Percentiles rank a stretch among this genome's conserved stretches.
Evolutionary conservation across 1,140 invertebrate species (phyloP).

Genomic region (Phymorhynchus buccinoides): DNA sequence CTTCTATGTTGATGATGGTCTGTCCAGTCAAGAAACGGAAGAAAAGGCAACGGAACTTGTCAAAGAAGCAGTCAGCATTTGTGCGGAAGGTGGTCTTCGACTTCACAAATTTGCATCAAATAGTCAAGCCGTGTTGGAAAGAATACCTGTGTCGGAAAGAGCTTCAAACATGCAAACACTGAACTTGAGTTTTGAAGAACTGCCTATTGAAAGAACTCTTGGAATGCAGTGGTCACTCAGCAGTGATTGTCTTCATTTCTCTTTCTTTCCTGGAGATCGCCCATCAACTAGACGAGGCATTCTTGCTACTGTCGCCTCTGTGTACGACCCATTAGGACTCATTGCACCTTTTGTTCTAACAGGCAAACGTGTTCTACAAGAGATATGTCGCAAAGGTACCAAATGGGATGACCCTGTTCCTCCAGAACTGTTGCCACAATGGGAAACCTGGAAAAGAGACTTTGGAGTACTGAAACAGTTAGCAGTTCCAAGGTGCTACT

Average conservation of each 20-base stretch:
- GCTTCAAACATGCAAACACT: slow-evolving; percentile 34
- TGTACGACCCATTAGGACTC: slow-evolving; percentile 23
- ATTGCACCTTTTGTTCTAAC: slow-evolving; percentile 22
- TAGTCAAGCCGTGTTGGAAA: slow-evolving; percentile 41
- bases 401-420: slow-evolving; percentile 27
- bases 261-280: slow-evolving; percentile 9
- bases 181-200: slow-evolving; percentile 37
- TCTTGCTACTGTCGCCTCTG: slow-evolving; percentile 37
- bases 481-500: slow-evolving; percentile 44
- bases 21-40: slow-evolving; percentile 35
- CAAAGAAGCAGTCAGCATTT: slow-evolving; percentile 3
- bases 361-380: slow-evolving; percentile 40
- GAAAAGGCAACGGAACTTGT: slow-evolving; percentile 36
- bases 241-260: slow-evolving; percentile 49
- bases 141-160: slow-evolving; percentile 39
- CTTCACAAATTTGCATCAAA: slow-evolving; percentile 49
- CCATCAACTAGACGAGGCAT: slow-evolving; percentile 42
- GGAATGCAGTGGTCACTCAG: slow-evolving; percentile 54
- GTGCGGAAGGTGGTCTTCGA: slow-evolving; percentile 42
- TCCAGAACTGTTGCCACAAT: neutral
- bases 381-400: slow-evolving; percentile 20
- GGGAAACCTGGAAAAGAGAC: slow-evolving; percentile 33
- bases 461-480: neutral
- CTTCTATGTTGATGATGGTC: slow-evolving; percentile 55
- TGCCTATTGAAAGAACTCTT: slow-evolving; percentile 50